phyloP scores from a whole-genome alignment of 1,140 invertebrate species.

The Halesus radiatus region DNA sequence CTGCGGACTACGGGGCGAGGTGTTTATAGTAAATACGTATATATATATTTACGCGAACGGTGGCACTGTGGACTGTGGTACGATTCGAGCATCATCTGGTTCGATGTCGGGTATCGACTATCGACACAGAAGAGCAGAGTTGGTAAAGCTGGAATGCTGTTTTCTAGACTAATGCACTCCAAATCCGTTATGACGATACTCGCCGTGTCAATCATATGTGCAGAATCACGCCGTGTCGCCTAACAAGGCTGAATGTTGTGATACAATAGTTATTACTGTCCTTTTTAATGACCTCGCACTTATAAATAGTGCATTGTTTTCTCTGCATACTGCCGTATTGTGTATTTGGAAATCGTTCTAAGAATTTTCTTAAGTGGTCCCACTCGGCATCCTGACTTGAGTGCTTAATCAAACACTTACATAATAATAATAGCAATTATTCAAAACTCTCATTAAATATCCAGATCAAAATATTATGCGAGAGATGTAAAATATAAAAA shows the following conservation, averaged over 20 bases:
- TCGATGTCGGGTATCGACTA: not conserved
- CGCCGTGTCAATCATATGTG: conserved; percentile 5
- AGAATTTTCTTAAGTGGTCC: conserved; percentile 1
- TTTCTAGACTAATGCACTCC: conserved; percentile 53
- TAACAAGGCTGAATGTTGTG: not conserved
- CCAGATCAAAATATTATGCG: no score
- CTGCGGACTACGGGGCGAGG: no score
- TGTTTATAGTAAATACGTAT: no score
- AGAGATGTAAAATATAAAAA: no score
- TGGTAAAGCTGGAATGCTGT: conserved; percentile 48
- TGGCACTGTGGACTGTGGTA: no score
- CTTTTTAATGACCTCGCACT: conserved; percentile 23
- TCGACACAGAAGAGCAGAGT: conserved; percentile 18
- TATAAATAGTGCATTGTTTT: conserved; percentile 27
- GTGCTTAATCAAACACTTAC: no score
- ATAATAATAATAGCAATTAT: no score
- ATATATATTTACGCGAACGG: no score
- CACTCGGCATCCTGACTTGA: no score
- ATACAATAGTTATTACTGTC: not conserved
- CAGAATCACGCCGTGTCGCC: not conserved
- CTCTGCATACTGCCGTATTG: conserved; percentile 7
- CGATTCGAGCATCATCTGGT: not conserved
- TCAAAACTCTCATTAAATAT: no score
- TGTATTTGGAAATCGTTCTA: conserved; percentile 19
- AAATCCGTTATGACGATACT: conserved; percentile 48